phyloP scores from a whole-genome alignment of 2,797 vertebrate genomes.

The Danio albolineatus region DNA sequence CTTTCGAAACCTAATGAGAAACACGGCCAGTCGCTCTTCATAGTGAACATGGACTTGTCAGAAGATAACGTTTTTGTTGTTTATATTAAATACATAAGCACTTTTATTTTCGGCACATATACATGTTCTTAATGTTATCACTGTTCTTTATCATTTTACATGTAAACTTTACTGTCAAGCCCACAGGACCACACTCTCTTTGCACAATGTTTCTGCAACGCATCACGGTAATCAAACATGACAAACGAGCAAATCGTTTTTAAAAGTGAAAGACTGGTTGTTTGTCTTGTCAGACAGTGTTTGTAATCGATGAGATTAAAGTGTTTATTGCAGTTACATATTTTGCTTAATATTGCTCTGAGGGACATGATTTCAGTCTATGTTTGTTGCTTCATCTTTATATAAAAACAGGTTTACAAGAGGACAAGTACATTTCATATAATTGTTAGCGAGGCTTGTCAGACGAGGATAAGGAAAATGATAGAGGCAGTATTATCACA shows the following conservation, averaged over 20 bases:
- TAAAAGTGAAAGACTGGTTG: not conserved
- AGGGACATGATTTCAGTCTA: slow-evolving; percentile 3
- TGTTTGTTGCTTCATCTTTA: slow-evolving; percentile 15
- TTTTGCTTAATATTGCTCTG: slow-evolving; percentile 12
- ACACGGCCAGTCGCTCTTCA: slow-evolving; percentile 3
- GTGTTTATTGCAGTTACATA: slow-evolving; percentile 18
- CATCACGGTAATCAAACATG: slow-evolving; percentile 24
- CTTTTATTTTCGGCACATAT: slow-evolving; percentile 11
- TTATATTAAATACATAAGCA: not conserved
- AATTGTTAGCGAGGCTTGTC: slow-evolving; percentile 23
- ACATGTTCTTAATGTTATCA: not conserved
- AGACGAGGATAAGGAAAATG: not conserved
- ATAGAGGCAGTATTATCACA: slow-evolving; percentile 13
- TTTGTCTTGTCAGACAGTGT: slow-evolving; percentile 19
- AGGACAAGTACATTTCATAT: not conserved
- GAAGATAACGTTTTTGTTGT: not conserved
- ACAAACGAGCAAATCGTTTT: not conserved
- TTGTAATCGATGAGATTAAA: slow-evolving; percentile 29
- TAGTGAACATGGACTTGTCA: not conserved
- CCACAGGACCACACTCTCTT: slow-evolving; percentile 8
- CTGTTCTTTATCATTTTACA: not conserved
- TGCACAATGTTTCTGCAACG: slow-evolving; percentile 15
- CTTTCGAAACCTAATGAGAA: not conserved
- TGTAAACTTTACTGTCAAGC: not conserved
- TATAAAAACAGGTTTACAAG: not conserved